phyloP scores from a whole-genome alignment of 2,888 invertebrate genomes.

The Drosophila nr. perissopoda region DNA sequence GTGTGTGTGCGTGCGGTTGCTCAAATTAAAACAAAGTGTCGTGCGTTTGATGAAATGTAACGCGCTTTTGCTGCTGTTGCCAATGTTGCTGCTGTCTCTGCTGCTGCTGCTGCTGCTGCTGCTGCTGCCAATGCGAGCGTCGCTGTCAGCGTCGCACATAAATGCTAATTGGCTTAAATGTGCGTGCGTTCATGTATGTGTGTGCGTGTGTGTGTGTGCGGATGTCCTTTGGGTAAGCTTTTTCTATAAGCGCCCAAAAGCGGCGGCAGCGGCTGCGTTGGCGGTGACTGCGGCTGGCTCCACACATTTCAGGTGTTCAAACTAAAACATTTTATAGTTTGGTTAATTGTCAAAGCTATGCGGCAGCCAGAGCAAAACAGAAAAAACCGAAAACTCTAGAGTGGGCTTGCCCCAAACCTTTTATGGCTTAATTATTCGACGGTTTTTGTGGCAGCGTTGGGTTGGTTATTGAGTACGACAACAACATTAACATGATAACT shows the following conservation, averaged over 20 bases:
- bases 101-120: constrained; percentile 1
- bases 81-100: constrained; percentile 11
- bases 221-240: constrained; percentile 58
- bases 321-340: constrained; percentile 80
- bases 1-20: constrained; percentile 70
- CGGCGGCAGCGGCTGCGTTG: constrained; percentile 19
- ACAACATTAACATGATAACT: constrained; percentile 20
- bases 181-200: constrained; percentile 45
- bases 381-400: constrained; percentile 1
- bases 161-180: constrained; percentile 82
- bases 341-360: constrained; percentile 77
- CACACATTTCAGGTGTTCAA: constrained; percentile 71
- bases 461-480: constrained; percentile 47
- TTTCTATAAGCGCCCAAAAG: constrained; percentile 37
- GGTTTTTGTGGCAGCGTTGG: constrained; percentile 67
- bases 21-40: constrained; percentile 81
- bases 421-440: constrained; percentile 78
- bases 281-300: constrained; percentile 32
- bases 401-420: constrained; percentile 53
- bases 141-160: constrained; percentile 66
- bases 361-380: constrained; percentile 23
- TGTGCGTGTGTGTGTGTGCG: constrained; percentile 26
- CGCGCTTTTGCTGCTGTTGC: constrained; percentile 65
- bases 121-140: constrained; percentile 2
- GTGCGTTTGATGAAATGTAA: constrained; percentile 81